Conservation (phyloP, 2,888 invertebrate genomes). For the Nymphalis polychloros region DNA sequence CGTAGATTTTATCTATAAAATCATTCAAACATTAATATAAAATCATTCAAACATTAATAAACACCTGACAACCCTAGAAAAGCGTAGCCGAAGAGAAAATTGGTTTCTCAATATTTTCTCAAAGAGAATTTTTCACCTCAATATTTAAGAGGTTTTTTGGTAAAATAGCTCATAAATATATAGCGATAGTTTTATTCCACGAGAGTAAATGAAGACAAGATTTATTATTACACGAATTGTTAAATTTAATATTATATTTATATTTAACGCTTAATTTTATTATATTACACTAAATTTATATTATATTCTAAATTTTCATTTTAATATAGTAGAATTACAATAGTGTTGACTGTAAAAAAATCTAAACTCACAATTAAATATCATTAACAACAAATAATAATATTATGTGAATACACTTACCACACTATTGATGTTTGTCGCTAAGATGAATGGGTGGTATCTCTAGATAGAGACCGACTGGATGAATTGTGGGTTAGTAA, state of each 20-base stretch:
- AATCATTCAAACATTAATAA: neutral
- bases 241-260: neutral
- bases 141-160: conserved; percentile 34
- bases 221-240: conserved; percentile 5
- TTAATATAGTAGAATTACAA: too few relatives aligned
- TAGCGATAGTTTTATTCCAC: conserved; percentile 28
- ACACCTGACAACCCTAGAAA: conserved; percentile 15
- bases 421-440: too few relatives aligned
- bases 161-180: conserved; percentile 39
- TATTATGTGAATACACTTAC: too few relatives aligned
- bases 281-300: neutral
- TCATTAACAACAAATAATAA: too few relatives aligned
- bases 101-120: conserved; percentile 39
- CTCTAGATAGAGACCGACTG: too few relatives aligned
- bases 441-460: too few relatives aligned
- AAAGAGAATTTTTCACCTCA: conserved; percentile 37
- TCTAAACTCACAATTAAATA: too few relatives aligned
- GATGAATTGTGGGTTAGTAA: too few relatives aligned
- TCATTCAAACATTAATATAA: too few relatives aligned
- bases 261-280: neutral
- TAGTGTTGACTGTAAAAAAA: too few relatives aligned
- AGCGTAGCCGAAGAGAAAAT: conserved; percentile 29
- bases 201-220: conserved; percentile 17
- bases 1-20: neutral
- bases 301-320: neutral